Conservation (phyloP, 2,888 invertebrate species). For the Lepeophtheirus nordmannii region DNA sequence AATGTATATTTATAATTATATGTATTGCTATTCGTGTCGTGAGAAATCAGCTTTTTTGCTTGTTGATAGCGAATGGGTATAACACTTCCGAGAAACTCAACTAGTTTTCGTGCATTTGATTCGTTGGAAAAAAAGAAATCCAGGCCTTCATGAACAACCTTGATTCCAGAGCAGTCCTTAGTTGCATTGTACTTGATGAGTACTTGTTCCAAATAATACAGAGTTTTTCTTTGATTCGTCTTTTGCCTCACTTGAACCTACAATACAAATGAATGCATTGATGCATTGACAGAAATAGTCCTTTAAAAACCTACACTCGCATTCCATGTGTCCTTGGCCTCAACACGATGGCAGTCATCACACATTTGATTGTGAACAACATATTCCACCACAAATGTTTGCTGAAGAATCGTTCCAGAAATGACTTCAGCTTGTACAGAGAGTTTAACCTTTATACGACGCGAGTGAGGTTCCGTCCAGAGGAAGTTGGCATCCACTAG, state of each 20-base stretch:
- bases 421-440: conserved; percentile 1
- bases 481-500: conserved; percentile 89
- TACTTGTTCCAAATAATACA: conserved; percentile 90
- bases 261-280: conserved; percentile 25
- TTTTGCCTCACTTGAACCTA: conserved; percentile 72
- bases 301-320: conserved; percentile 12
- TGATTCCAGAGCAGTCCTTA: conserved; percentile 20
- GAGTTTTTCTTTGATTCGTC: conserved; percentile 84
- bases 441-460: conserved; percentile 64
- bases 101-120: conserved; percentile 79
- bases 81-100: conserved; percentile 74
- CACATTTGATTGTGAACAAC: conserved; percentile 86
- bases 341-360: conserved; percentile 84
- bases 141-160: conserved; percentile 49
- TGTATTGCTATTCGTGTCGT: conserved; percentile 88
- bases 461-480: conserved; percentile 99
- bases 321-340: conserved; percentile 54
- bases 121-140: conserved; percentile 87
- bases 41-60: conserved; percentile 88
- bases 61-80: conserved; percentile 66
- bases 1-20: conserved; percentile 88
- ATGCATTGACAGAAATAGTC: background rate
- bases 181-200: conserved; percentile 74
- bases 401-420: conserved; percentile 58
- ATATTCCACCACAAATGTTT: conserved; percentile 88